Evolutionary conservation across 92 coral and sea anemone species (phyloP).

Genomic region (Epizoanthus illoricatus): DNA sequence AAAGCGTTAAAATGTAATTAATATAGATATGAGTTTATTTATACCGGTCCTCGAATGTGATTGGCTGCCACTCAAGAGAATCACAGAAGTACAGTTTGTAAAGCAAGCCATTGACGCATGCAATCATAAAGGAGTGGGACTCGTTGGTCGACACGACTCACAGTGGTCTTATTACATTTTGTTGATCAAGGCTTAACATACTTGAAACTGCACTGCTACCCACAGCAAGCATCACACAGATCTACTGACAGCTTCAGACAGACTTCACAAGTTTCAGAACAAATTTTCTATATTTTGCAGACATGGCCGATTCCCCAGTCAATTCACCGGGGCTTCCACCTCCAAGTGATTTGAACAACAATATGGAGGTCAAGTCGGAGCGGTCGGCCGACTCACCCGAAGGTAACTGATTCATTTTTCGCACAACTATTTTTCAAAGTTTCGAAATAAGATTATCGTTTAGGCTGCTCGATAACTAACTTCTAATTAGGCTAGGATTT

Average conservation of each 20-base stretch:
- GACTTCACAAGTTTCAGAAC: slow-evolving; percentile 28
- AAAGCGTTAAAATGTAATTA: slow-evolving; percentile 99
- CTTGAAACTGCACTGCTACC: slow-evolving; percentile 30
- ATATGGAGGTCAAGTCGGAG: slow-evolving; percentile 70
- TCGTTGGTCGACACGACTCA: slow-evolving; percentile 43
- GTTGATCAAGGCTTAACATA: slow-evolving; percentile 61
- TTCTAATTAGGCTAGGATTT: slow-evolving; percentile 97
- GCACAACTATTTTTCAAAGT: slow-evolving; percentile 39
- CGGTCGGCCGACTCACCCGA: slow-evolving; percentile 80
- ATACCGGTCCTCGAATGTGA: slow-evolving; percentile 84
- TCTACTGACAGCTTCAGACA: slow-evolving; percentile 14
- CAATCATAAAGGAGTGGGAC: slow-evolving; percentile 66
- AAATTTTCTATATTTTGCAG: slow-evolving; percentile 40
- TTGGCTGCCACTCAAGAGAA: slow-evolving; percentile 94
- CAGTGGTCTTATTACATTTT: slow-evolving; percentile 45
- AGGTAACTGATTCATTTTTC: slow-evolving; percentile 63
- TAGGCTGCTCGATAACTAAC: slow-evolving; percentile 88
- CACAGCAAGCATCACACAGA: slow-evolving; percentile 16
- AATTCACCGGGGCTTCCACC: slow-evolving; percentile 73
- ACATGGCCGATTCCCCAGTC: slow-evolving; percentile 72
- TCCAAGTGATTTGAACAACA: slow-evolving; percentile 75
- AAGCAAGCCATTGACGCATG: slow-evolving; percentile 90
- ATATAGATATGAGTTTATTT: slow-evolving; percentile 99
- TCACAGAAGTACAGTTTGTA: slow-evolving; percentile 93
- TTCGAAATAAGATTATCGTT: slow-evolving; percentile 78